Conservation (phyloP, 2,113 vertebrate species). For the Zosterops lateralis region DNA sequence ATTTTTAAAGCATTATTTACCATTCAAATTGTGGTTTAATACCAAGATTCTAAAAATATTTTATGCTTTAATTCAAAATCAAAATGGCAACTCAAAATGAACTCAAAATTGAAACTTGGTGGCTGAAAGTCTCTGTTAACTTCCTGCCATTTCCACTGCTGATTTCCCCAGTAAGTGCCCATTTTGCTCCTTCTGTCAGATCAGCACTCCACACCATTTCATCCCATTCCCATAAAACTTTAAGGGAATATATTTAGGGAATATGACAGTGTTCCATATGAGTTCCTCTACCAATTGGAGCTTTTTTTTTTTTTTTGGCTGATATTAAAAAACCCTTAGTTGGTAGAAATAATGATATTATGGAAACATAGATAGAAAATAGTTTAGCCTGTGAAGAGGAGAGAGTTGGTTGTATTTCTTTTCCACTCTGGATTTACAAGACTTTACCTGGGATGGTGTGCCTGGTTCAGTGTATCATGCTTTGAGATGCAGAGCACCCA, state of each 20-base stretch:
- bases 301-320: neutral
- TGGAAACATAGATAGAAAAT: neutral
- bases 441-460: neutral
- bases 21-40: neutral
- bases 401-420: neutral
- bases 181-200: neutral
- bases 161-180: neutral
- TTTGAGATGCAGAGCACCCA: neutral
- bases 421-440: neutral
- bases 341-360: neutral
- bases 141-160: neutral
- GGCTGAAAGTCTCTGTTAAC: accelerated
- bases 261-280: neutral
- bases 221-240: neutral
- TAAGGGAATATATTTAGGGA: neutral
- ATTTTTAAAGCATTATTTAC: neutral
- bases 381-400: neutral
- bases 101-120: neutral
- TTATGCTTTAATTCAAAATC: neutral
- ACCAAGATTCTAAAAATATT: neutral
- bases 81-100: neutral
- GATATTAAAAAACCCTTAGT: neutral
- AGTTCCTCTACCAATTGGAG: neutral
- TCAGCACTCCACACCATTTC: neutral
- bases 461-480: neutral